These are phyloP conservation scores for Cyphomyrus discorhynchus DNA, from an alignment of 2,113 vertebrate genomes.

Conservation along the genomic window DNA sequence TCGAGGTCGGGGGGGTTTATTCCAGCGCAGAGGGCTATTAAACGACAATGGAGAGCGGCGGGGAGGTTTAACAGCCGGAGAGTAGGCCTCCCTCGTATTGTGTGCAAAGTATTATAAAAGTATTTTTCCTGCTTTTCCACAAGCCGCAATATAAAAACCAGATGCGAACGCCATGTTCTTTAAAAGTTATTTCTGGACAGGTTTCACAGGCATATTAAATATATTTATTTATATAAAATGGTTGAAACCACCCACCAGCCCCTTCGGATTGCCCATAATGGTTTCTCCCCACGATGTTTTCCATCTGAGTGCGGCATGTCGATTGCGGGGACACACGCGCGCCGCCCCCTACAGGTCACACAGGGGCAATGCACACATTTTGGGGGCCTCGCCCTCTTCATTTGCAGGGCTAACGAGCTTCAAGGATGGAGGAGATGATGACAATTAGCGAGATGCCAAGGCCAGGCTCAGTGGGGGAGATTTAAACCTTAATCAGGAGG, in stretches of 20 bases:
- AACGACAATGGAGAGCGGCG: conserved; percentile 25
- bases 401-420: not conserved
- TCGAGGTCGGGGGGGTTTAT: conserved; percentile 10
- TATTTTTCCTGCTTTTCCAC: conserved; percentile 39
- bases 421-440: not conserved
- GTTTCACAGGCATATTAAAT: conserved; percentile 47
- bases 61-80: conserved; percentile 1
- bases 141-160: conserved; percentile 52
- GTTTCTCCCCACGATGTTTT: conserved; percentile 30
- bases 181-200: conserved; percentile 50
- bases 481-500: not conserved
- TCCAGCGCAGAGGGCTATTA: conserved; percentile 27
- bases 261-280: conserved; percentile 41
- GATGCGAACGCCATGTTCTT: conserved; percentile 42
- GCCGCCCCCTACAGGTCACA: not conserved
- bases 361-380: not conserved
- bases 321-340: conserved; percentile 24
- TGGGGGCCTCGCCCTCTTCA: not conserved
- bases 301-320: conserved; percentile 35
- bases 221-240: conserved; percentile 51
- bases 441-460: not conserved
- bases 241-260: conserved; percentile 36
- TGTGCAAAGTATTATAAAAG: conserved; percentile 37
- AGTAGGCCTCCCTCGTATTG: conserved; percentile 26
- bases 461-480: not conserved